These are phyloP conservation scores for Epirrhoe alternata DNA, from an alignment of 2,888 invertebrate genomes.

Conservation along the genomic window DNA sequence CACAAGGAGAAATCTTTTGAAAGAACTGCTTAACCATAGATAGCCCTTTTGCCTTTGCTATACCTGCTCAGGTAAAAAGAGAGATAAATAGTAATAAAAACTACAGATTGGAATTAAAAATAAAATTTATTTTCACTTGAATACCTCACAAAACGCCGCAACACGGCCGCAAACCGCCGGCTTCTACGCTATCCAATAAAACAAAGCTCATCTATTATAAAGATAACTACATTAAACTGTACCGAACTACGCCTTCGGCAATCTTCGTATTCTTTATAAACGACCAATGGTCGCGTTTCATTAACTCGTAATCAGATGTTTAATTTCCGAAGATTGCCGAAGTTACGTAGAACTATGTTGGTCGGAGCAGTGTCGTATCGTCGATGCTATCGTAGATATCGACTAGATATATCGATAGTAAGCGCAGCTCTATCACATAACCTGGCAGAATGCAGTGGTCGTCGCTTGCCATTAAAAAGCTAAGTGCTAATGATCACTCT, in stretches of 20 bases:
- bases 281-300: background rate
- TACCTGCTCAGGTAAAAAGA: background rate
- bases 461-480: conserved; percentile 21
- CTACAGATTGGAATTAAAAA: conserved; percentile 76
- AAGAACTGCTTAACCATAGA: background rate
- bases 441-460: conserved; percentile 23
- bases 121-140: conserved; percentile 84
- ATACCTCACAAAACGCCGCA: conserved; percentile 77
- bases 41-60: too few species aligned
- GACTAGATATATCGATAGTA: conserved; percentile 30
- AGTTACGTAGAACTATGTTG: conserved; percentile 55
- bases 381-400: conserved; percentile 36
- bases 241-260: background rate
- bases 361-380: conserved; percentile 50
- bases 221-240: conserved; percentile 70
- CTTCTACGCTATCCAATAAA: conserved; percentile 71
- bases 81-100: conserved; percentile 59
- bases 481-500: conserved; percentile 15
- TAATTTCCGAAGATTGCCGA: background rate
- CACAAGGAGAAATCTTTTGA: background rate
- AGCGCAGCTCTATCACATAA: conserved; percentile 29
- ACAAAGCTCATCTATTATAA: conserved; percentile 80
- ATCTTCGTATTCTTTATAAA: background rate
- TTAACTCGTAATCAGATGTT: background rate
- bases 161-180: conserved; percentile 60